These are phyloP conservation scores for Brachionus plicatilis DNA, from an alignment of 1,140 invertebrate genomes.

Conservation along the genomic window DNA sequence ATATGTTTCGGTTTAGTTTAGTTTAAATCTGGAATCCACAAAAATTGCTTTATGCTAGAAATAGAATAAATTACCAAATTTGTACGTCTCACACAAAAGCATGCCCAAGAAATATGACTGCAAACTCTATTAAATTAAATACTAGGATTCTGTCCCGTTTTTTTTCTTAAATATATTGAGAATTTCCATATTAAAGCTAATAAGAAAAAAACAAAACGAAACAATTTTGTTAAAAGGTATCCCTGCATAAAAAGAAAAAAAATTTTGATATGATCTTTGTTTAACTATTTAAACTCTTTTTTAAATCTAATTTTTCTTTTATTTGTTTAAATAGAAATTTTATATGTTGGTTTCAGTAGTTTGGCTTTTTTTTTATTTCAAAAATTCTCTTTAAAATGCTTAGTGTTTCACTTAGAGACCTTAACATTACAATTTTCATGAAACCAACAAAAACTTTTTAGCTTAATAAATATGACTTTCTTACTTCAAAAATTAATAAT, in stretches of 20 bases:
- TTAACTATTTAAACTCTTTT: slow-evolving; percentile 19
- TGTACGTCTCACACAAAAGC: not conserved
- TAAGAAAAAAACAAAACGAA: not conserved
- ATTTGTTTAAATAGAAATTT: slow-evolving; percentile 7
- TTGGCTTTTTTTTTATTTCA: not conserved
- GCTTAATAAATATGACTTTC: not conserved
- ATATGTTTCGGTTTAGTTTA: not conserved
- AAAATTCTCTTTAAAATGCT: not conserved
- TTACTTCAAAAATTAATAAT: not conserved
- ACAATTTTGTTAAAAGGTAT: not conserved
- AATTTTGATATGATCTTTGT: slow-evolving; percentile 26
- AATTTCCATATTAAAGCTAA: not conserved
- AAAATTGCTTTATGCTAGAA: not conserved
- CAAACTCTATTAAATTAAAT: not conserved
- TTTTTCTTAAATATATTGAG: not conserved
- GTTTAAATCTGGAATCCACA: not conserved
- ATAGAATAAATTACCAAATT: not conserved
- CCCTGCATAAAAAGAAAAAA: not conserved
- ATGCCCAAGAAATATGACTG: not conserved
- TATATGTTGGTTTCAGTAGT: not conserved
- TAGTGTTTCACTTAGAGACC: not conserved
- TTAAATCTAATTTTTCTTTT: not conserved
- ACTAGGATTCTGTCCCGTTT: not conserved
- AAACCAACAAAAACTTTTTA: not conserved
- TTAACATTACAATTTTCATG: slow-evolving; percentile 1